Base-by-base conservation (phyloP, 2,113 vertebrate species). In the Pygoscelis adeliae region DNA sequence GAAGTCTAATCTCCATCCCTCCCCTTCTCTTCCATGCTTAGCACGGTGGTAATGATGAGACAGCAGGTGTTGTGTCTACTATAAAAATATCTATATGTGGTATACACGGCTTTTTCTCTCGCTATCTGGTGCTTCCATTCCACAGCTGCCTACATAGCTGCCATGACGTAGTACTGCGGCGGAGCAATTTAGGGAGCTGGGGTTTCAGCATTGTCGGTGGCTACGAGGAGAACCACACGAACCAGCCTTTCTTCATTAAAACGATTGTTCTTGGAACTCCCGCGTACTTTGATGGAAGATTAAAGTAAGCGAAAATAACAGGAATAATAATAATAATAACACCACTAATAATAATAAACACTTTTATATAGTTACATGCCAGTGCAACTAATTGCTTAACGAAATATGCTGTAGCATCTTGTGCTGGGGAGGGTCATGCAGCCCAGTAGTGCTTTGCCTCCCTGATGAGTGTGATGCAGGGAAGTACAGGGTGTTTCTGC, bases 241-340 rank as follows among this genome's bases (percentile, higher is more conserved):
- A 99, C 97, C 99, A 99, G 98, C 99, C 99, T 19, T 99, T 99
- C 98, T 99, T 99, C 97, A 99, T 99, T 96, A 99, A 99, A 98
- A 99, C 99, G 5, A 99, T 99, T 52, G 99, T 99, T 88, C 98
- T 99, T 42, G 99, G 99, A 95, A 99, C 99, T 40, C 99, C 99
- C 10, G 99, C 99, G 0, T 99, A 99, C 97, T 99, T 99, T 29
- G 99, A 99, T 53, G 99, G 99, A 65, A 99, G 99, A 95, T 98
- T 99, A 87, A 99, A 99, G 99, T 99, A 96, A 99, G 99, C 97
- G 69, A 70, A 66, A 19, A 32, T 46, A 76, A 8, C 34, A 30
- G 5, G 13, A 44, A 34, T 49, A 40, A 9, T 56, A 66, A 21
- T 36, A 32, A 52, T 15, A 52, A 52, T 20, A 36, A 44, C 7